A percentile compares a stretch with the other conserved stretches of the same genome.
phyloP scores from a whole-genome alignment of 2,113 vertebrate species.

The Tetrax tetrax region DNA sequence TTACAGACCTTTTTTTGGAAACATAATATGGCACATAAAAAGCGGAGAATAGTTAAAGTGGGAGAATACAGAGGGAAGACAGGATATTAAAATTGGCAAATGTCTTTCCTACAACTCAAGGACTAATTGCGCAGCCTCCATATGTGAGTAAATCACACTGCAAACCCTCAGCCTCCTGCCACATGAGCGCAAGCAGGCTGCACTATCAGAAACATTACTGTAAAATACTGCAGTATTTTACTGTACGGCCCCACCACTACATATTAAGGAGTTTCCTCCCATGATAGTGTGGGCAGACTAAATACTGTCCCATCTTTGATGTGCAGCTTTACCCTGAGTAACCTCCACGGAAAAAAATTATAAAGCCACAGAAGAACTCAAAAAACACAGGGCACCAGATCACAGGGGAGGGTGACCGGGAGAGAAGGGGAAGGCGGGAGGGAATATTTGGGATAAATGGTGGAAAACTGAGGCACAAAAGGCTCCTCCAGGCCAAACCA shows the following conservation, averaged over 20 bases:
- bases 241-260: neutral
- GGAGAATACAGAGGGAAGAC: neutral
- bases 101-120: neutral
- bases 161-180: neutral
- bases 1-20: neutral
- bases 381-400: conserved; percentile 7
- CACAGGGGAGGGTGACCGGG: neutral
- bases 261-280: neutral
- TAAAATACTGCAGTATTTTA: neutral
- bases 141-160: neutral
- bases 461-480: neutral
- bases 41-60: neutral
- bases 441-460: neutral
- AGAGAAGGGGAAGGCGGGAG: neutral
- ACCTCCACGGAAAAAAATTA: conserved; percentile 28
- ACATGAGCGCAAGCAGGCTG: neutral
- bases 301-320: neutral
- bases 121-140: neutral
- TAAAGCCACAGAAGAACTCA: neutral
- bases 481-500: neutral
- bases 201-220: neutral
- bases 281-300: neutral
- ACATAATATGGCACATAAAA: neutral
- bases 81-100: neutral
- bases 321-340: conserved; percentile 25